Percentiles rank a stretch among this genome's conserved stretches.
These are phyloP conservation scores for Clanis bilineata DNA, from an alignment of 2,888 invertebrate species.

Conservation along the genomic window DNA sequence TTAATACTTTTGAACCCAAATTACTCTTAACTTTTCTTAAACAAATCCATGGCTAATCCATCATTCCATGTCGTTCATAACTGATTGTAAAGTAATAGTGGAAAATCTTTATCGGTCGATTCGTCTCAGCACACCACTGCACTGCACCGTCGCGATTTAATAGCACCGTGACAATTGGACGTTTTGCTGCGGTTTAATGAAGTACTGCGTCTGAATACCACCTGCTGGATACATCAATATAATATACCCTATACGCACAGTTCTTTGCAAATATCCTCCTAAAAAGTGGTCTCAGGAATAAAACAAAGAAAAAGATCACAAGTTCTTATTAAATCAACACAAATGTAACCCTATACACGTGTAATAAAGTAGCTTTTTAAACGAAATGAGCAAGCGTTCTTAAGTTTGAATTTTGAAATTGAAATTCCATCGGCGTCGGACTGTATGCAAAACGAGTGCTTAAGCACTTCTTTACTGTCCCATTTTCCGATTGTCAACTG, in stretches of 20 bases:
- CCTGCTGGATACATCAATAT: background rate
- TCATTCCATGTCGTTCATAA: conserved; percentile 1
- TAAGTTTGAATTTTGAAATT: too few relatives aligned
- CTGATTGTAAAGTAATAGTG: background rate
- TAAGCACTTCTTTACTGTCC: too few relatives aligned
- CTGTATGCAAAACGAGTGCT: too few relatives aligned
- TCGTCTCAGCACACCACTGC: background rate
- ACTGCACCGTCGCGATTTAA: background rate
- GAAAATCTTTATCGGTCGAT: background rate
- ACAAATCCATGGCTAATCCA: background rate
- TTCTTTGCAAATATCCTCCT: too few relatives aligned
- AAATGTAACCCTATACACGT: too few relatives aligned
- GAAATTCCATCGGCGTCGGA: too few relatives aligned
- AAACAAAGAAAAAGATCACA: too few relatives aligned
- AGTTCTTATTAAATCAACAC: too few relatives aligned
- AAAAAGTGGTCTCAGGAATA: too few relatives aligned
- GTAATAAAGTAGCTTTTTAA: too few relatives aligned
- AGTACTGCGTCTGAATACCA: background rate
- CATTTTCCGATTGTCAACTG: background rate
- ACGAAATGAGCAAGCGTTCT: too few relatives aligned
- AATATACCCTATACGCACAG: too few relatives aligned
- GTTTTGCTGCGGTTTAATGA: conserved; percentile 8
- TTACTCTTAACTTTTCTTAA: background rate
- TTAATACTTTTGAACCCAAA: background rate
- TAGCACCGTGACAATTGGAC: background rate